Percentiles rank a stretch among this genome's conserved stretches.
phyloP scores from a whole-genome alignment of 1,140 invertebrate genomes.

The Venustaconcha ellipsiformis region DNA sequence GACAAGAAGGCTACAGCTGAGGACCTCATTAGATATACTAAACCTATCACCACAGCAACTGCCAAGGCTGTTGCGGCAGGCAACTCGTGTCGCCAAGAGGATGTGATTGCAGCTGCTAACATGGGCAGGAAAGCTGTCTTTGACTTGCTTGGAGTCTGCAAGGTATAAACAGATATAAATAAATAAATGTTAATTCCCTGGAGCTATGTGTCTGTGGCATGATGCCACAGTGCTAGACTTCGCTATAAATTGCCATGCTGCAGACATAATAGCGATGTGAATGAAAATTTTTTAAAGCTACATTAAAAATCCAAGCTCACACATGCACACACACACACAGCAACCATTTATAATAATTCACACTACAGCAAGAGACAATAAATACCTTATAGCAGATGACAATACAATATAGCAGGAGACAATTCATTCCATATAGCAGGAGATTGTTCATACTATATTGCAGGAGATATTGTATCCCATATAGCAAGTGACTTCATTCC shows the following conservation, averaged over 20 bases:
- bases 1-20: constrained; percentile 84
- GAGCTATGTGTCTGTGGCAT: no score
- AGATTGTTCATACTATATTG: no score
- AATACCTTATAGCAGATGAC: no score
- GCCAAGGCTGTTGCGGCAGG: constrained; percentile 95
- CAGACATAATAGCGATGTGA: no score
- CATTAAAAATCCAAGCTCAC: background rate
- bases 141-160: constrained; percentile 91
- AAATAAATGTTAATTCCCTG: no score
- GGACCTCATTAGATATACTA: constrained; percentile 92
- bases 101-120: constrained; percentile 97
- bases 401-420: no score
- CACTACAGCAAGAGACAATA: background rate
- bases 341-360: background rate
- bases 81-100: constrained; percentile 93
- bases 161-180: constrained; percentile 70
- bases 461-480: no score
- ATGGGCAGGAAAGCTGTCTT: constrained; percentile 94
- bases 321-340: background rate
- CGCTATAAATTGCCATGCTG: no score
- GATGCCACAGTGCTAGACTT: no score
- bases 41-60: constrained; percentile 94
- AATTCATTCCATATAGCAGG: no score
- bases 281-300: no score
- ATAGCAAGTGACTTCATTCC: no score